phyloP scores from a whole-genome alignment of 2,113 vertebrate genomes.

The Pteronura brasiliensis region DNA sequence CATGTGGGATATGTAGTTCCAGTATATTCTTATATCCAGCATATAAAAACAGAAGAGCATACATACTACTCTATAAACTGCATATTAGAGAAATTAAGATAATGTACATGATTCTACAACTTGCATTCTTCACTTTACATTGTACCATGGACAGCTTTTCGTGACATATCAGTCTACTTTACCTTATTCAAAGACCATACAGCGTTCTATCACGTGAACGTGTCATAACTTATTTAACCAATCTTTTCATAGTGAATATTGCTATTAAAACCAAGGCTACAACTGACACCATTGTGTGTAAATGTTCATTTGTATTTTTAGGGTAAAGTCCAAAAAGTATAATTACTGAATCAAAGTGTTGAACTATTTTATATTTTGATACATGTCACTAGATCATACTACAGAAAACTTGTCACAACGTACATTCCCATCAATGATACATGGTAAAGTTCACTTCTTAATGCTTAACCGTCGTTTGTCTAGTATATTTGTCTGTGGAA shows the following conservation, averaged over 20 bases:
- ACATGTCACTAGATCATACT: neutral
- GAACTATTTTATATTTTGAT: neutral
- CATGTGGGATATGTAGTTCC: neutral
- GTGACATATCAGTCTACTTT: neutral
- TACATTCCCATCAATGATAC: neutral
- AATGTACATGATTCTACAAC: neutral
- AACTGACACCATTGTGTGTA: neutral
- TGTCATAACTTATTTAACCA: neutral
- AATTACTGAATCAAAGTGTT: constrained; percentile 27
- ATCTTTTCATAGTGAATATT: neutral
- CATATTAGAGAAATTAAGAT: neutral
- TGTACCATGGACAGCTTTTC: neutral
- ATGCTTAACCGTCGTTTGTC: neutral
- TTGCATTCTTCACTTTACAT: neutral
- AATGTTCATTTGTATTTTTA: neutral
- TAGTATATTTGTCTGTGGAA: neutral
- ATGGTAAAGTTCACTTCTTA: neutral
- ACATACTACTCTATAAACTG: neutral
- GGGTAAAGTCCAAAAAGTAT: neutral
- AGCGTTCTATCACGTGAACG: neutral
- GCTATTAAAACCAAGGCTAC: neutral
- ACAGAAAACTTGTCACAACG: neutral
- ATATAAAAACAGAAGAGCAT: neutral
- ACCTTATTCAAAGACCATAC: neutral
- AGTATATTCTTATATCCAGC: neutral